Percentiles rank a stretch among this genome's conserved stretches.
Conservation (phyloP, 30 jellyfish, hydroid and myxozoan genomes). For the Nemopilema nomurai region DNA sequence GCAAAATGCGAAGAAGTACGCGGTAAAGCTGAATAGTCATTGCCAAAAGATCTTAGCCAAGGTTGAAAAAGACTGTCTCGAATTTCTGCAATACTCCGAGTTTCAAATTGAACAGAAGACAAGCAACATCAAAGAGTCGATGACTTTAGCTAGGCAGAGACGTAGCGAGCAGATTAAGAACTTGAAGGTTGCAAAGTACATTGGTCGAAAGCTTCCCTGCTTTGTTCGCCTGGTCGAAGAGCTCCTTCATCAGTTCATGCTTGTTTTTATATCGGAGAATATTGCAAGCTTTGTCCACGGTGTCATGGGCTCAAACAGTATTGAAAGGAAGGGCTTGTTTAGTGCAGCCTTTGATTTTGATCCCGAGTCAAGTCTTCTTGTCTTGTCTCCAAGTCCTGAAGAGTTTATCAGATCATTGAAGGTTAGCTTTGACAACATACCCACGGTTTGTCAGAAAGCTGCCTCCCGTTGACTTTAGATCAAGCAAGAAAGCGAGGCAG, state of each 20-base stretch:
- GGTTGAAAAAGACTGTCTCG: constrained; percentile 57
- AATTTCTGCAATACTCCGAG: constrained; percentile 57
- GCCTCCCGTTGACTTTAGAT: constrained; percentile 20
- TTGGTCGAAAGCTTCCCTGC: constrained; percentile 44
- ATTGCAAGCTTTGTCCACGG: constrained; percentile 40
- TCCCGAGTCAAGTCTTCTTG: constrained; percentile 14
- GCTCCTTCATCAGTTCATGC: constrained; percentile 51
- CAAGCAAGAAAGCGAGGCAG: not conserved
- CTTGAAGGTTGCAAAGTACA: constrained; percentile 39
- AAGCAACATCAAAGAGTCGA: constrained; percentile 73
- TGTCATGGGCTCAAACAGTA: constrained; percentile 16
- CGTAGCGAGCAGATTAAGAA: constrained; percentile 54
- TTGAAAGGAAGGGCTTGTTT: constrained; percentile 41
- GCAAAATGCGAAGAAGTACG: constrained; percentile 30
- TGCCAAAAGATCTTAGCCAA: constrained; percentile 43
- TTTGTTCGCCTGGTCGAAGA: constrained; percentile 38
- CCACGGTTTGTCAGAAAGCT: constrained; percentile 30
- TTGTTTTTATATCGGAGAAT: constrained; percentile 19
- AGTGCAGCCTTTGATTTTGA: constrained; percentile 44
- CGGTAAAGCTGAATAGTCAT: constrained; percentile 41
- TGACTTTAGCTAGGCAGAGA: constrained; percentile 72
- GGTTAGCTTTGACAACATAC: constrained; percentile 7
- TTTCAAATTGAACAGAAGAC: constrained; percentile 51
- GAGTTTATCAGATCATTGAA: constrained; percentile 16
- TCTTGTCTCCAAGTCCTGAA: constrained; percentile 45